Conservation (phyloP, 1,140 invertebrate genomes). For the Bursaphelenchus mucronatus region DNA sequence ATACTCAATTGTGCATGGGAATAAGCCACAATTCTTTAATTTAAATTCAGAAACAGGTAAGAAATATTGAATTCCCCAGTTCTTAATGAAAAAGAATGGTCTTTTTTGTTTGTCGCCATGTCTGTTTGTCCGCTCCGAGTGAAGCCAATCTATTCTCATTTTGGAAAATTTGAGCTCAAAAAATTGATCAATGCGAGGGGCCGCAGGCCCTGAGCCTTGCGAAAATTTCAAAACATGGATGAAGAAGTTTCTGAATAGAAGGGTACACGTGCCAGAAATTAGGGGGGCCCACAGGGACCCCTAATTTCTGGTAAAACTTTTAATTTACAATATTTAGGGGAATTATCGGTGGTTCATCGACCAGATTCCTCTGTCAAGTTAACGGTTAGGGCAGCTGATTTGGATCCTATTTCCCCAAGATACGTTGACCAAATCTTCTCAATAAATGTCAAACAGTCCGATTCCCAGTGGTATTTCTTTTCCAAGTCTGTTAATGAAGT, state of each 20-base stretch:
- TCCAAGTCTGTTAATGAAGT: slow-evolving; percentile 16
- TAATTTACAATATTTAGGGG: slow-evolving; percentile 16
- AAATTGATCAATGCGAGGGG: too few species aligned
- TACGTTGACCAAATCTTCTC: slow-evolving; percentile 37
- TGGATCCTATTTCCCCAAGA: slow-evolving; percentile 16
- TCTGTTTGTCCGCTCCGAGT: too few species aligned
- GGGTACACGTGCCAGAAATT: too few species aligned
- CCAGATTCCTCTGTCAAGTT: slow-evolving; percentile 9
- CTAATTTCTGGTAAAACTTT: not conserved
- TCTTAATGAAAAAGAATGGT: too few species aligned
- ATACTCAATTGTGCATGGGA: slow-evolving; percentile 31
- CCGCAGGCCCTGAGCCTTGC: too few species aligned
- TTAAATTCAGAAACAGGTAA: slow-evolving; percentile 28
- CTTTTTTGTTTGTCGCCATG: too few species aligned
- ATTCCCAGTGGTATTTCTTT: slow-evolving; percentile 33
- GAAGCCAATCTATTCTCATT: too few species aligned
- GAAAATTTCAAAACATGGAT: too few species aligned
- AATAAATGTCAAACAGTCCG: slow-evolving; percentile 20
- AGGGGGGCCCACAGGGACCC: too few species aligned
- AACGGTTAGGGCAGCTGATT: slow-evolving; percentile 26
- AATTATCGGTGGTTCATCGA: slow-evolving; percentile 13
- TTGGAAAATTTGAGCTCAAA: too few species aligned
- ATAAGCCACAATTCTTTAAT: slow-evolving; percentile 20
- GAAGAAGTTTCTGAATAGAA: too few species aligned
- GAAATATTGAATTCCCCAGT: not conserved